Evolutionary conservation across 2,113 vertebrate genomes (phyloP), one percentile per base, ranked within the genome.

Genomic region (Sciurus niger): DNA sequence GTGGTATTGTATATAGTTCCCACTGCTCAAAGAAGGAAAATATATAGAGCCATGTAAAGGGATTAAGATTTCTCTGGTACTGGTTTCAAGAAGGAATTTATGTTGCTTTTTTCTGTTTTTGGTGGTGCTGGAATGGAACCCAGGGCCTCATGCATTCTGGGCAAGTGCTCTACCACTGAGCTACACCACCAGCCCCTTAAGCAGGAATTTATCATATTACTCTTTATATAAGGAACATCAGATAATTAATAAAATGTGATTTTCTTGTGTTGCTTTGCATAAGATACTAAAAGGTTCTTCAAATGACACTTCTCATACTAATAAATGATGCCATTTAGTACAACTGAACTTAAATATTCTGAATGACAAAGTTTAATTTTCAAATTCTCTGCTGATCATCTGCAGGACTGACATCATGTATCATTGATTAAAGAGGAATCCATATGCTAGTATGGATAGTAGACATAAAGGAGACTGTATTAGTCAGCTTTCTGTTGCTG

Each of bases 1-100:
- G 2, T 78, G 18, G 32, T 24, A 53, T 25, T 51, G 9, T 83
- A 0, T 34, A n/a, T 8, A 96, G 18, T 51, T 96, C 24, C 34
- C 9, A 85, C n/a, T 16, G 85, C 84, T 89, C 25, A n/a, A 77
- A 82, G 48, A 84, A 95, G 84, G 48, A 84, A 93, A 89, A 86
- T 58, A 86, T 76, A 86, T 17, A 51, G 3, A 96, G 18, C 58
- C 55, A 90, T 73, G 16, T 73, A 48, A 90, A 89, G 9, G 88
- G 43, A 34, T 37, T 88, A 34, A 24, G 58, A 79, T 82, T 76
- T 91, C 30, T 40, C 40, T 78, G 48, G 72, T 18, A 60, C 68
- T 82, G 24, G 48, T 89, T 92, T 91, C 30, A 58, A 24, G 20
- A 58, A 58, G 20, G 55, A 58, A 58, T 58, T 58, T 58, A 48